Percentiles rank a stretch among this genome's conserved stretches.
phyloP scores from a whole-genome alignment of 2,888 invertebrate species.

The Epirrhoe tristata region DNA sequence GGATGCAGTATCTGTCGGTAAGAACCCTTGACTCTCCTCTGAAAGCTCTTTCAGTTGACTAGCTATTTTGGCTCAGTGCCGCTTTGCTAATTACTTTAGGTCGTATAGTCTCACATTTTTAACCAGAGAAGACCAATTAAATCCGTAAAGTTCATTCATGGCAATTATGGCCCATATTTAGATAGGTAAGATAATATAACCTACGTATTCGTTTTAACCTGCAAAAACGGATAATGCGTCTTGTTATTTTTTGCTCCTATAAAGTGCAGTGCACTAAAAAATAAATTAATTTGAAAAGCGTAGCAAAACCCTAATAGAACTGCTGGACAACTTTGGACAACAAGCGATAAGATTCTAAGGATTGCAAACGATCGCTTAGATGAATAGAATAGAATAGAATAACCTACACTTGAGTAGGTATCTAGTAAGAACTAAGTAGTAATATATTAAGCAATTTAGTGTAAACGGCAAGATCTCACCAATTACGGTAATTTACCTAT shows the following conservation, averaged over 20 bases:
- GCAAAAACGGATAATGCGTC: too few relatives aligned
- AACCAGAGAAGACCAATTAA: constrained; percentile 36
- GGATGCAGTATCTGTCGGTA: constrained; percentile 57
- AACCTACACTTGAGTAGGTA: too few relatives aligned
- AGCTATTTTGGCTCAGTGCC: constrained; percentile 60
- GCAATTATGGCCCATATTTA: constrained; percentile 1
- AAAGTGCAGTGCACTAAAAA: too few relatives aligned
- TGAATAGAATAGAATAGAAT: too few relatives aligned
- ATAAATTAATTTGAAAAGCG: too few relatives aligned
- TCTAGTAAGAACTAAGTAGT: constrained; percentile 31
- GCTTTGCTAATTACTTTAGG: constrained; percentile 58
- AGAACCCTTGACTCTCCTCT: constrained; percentile 57
- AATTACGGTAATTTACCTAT: constrained; percentile 55
- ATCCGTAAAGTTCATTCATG: constrained; percentile 29
- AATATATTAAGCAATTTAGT: constrained; percentile 52
- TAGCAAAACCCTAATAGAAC: too few relatives aligned
- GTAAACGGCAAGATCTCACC: constrained; percentile 53
- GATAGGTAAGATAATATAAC: background rate
- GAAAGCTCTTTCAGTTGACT: constrained; percentile 50
- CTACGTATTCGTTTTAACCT: too few relatives aligned
- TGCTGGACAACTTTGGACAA: too few relatives aligned
- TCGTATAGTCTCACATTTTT: constrained; percentile 46
- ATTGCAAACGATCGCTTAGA: too few relatives aligned
- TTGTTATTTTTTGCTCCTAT: too few relatives aligned
- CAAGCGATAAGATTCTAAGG: too few relatives aligned